Evolutionary conservation across 2,888 invertebrate genomes (phyloP).

Genomic region (Erebia aethiops): DNA sequence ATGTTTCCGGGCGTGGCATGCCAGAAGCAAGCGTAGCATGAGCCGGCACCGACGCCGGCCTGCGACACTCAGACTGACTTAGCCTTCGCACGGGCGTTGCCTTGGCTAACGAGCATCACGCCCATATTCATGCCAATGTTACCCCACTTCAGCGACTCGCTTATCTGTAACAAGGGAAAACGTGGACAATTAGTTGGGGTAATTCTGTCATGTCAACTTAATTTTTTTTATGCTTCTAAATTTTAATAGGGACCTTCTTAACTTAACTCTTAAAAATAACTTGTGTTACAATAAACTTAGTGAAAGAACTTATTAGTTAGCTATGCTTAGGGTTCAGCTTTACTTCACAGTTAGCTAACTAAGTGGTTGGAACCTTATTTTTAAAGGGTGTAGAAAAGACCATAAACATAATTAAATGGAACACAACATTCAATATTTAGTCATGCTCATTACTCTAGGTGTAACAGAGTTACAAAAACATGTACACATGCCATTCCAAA

Average conservation of each 20-base stretch:
- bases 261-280: too few species aligned
- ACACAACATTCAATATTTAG: too few species aligned
- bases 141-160: constrained; percentile 88
- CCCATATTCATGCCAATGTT: constrained; percentile 88
- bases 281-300: too few species aligned
- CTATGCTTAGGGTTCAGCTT: too few species aligned
- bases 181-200: constrained; percentile 5
- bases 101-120: constrained; percentile 84
- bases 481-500: not conserved
- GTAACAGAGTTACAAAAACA: not conserved
- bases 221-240: too few species aligned
- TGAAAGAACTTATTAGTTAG: too few species aligned
- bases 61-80: constrained; percentile 75
- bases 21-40: constrained; percentile 73
- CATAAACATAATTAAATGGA: too few species aligned
- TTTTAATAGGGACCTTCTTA: too few species aligned
- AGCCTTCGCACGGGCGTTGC: constrained; percentile 66
- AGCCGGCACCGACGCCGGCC: constrained; percentile 67
- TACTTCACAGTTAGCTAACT: too few species aligned
- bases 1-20: constrained; percentile 61
- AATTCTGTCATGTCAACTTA: not conserved
- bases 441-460: not conserved
- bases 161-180: constrained; percentile 83
- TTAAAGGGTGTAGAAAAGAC: too few species aligned
- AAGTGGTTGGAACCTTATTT: too few species aligned